These are phyloP conservation scores for Crepidodera aurea DNA, from an alignment of 2,888 invertebrate species.

Conservation along the genomic window DNA sequence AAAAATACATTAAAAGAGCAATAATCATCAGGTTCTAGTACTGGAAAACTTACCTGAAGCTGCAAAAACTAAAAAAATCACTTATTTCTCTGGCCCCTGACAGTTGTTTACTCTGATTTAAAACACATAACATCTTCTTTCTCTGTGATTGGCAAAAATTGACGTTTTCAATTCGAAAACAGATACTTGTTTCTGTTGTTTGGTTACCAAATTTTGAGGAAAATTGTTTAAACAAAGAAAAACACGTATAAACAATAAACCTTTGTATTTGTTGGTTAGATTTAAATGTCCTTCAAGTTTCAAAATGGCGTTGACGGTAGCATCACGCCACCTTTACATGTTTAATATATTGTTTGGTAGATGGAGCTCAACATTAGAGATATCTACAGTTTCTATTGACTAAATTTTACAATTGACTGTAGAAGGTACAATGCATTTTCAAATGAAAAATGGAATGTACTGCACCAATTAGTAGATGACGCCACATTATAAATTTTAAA, in stretches of 20 bases:
- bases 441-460: too few relatives aligned
- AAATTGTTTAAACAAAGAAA: conserved; percentile 23
- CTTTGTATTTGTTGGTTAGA: conserved; percentile 24
- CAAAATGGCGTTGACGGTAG: conserved; percentile 32
- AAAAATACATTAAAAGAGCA: background rate
- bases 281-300: conserved; percentile 24
- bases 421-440: too few relatives aligned
- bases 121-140: background rate
- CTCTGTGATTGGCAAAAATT: background rate
- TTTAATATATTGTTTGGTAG: background rate
- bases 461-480: too few relatives aligned
- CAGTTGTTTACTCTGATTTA: conserved; percentile 7
- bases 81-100: conserved; percentile 9
- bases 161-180: background rate
- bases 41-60: background rate
- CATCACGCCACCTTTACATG: conserved; percentile 17
- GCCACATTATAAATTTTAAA: too few relatives aligned
- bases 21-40: background rate
- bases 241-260: conserved; percentile 5
- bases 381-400: too few relatives aligned
- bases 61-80: background rate
- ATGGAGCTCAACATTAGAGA: background rate
- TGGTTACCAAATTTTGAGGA: background rate
- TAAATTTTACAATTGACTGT: too few relatives aligned
- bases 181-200: background rate